Base-by-base conservation (phyloP, 1,140 invertebrate genomes). In the Ceratina calcarata region DNA sequence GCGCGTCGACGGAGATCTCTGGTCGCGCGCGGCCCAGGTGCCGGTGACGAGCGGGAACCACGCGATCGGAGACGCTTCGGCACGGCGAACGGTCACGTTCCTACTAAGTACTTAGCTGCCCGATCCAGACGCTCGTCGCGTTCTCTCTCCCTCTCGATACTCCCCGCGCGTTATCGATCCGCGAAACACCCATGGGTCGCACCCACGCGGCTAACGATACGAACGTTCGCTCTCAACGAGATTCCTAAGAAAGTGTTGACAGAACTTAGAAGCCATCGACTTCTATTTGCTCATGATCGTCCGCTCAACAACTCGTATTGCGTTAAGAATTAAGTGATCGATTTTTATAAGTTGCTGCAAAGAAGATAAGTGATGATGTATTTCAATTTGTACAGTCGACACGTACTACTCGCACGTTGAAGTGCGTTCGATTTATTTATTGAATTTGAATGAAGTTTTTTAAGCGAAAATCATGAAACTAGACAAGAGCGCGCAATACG, bases 171-270 rank as follows among this genome's bases (percentile, higher is more conserved):
- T 49, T 77, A 77, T 77, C 66, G 75, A 77, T 70, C 58, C 55
- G 75, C 16, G 58, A 51, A 71, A 78, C 58, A 72, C 60, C 58
- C 76, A 62, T 69, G 20, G 57, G 57, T 64, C 60, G 69, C 61
- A 70, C 76, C 69, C 76, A 72, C 32, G 16, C 88, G 80, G 18
- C 20, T 45, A 4, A 20, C 45, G 15, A 32, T 53, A 51, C 58
- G 10, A 13, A 1, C 27, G 27, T 4, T 32, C 27, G 27, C 27
- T 32, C 27, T 32, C 27, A 4, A 32, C 27, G 4, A 32, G 27
- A 32, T 45, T 45, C 37, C 37, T 10, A 45, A 45, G 37, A 45
- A 45, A 45, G 37, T 45, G 8, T 45, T 10, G 37, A 45, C 37
- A 45, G 37, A 45, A 7, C 37, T 32, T 32, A 32, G 27, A 4